Percentiles rank a stretch among this genome's conserved stretches.
Evolutionary conservation across 2,113 vertebrate genomes (phyloP).

Genomic region (Pampusana beccarii): DNA sequence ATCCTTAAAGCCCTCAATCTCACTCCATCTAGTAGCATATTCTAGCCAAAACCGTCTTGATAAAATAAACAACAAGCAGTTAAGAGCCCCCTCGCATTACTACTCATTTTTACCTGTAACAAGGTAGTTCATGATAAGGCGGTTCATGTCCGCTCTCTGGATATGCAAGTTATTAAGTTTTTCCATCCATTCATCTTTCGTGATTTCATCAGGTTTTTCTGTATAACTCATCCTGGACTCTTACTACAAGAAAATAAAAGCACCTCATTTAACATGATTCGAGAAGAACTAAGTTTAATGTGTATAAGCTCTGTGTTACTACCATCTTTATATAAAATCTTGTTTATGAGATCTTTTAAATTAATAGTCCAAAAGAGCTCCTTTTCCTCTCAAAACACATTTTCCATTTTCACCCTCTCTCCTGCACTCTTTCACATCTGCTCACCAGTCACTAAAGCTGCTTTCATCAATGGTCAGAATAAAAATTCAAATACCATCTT

Average conservation of each 20-base stretch:
- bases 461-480: not conserved
- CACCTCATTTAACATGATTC: not conserved
- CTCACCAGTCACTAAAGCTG: not conserved
- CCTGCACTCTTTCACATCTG: not conserved
- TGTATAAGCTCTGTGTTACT: not conserved
- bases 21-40: not conserved
- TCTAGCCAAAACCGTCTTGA: not conserved
- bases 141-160: constrained; percentile 98
- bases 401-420: not conserved
- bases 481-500: not conserved
- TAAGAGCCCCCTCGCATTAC: not conserved
- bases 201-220: constrained; percentile 97
- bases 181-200: constrained; percentile 99
- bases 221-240: constrained; percentile 94
- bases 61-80: not conserved
- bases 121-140: constrained; percentile 98
- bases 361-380: not conserved
- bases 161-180: constrained; percentile 98
- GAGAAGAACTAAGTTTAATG: not conserved
- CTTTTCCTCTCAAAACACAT: not conserved
- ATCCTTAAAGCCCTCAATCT: not conserved
- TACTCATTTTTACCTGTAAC: constrained; percentile 85
- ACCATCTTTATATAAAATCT: not conserved
- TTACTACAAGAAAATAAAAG: constrained; percentile 61
- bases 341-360: not conserved